A percentile compares a stretch with the other conserved stretches of the same genome.
phyloP scores from a whole-genome alignment of 2,888 invertebrate species.

The Oscheius sp. region DNA sequence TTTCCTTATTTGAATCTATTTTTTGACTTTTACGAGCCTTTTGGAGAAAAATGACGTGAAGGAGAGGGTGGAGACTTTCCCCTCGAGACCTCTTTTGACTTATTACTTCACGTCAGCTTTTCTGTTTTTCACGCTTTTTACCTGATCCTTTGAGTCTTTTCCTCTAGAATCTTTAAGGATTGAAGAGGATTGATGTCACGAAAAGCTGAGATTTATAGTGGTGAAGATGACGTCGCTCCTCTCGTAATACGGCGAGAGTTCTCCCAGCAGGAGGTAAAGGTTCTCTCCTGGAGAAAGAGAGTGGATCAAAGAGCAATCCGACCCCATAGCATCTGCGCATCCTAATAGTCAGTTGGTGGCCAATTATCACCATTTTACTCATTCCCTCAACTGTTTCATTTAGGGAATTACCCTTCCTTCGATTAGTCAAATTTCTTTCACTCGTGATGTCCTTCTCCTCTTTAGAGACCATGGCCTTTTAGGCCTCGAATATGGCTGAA shows the following conservation, averaged over 20 bases:
- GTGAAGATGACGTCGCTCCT: too few relatives aligned
- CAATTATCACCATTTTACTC: background rate
- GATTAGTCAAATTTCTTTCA: background rate
- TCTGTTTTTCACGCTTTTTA: background rate
- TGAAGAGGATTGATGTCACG: background rate
- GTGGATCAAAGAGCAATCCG: slow-evolving; percentile 4
- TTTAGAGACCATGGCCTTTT: background rate
- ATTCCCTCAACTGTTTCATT: background rate
- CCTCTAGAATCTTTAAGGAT: background rate
- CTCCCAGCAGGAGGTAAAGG: background rate
- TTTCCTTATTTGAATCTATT: too few relatives aligned
- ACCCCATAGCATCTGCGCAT: background rate
- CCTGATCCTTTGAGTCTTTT: background rate
- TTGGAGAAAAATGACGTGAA: slow-evolving; percentile 6
- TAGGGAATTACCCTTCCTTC: background rate
- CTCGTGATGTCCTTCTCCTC: background rate
- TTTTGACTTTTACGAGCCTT: background rate
- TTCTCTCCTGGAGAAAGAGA: background rate
- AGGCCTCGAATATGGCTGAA: background rate
- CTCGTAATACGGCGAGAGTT: too few relatives aligned
- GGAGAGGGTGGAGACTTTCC: background rate
- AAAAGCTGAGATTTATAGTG: too few relatives aligned
- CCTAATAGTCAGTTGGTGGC: background rate
- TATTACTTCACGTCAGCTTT: slow-evolving; percentile 12
- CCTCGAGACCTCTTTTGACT: background rate